Evolutionary conservation across 2,113 vertebrate species (phyloP).

Genomic region (Chlorodrepanis virens): DNA sequence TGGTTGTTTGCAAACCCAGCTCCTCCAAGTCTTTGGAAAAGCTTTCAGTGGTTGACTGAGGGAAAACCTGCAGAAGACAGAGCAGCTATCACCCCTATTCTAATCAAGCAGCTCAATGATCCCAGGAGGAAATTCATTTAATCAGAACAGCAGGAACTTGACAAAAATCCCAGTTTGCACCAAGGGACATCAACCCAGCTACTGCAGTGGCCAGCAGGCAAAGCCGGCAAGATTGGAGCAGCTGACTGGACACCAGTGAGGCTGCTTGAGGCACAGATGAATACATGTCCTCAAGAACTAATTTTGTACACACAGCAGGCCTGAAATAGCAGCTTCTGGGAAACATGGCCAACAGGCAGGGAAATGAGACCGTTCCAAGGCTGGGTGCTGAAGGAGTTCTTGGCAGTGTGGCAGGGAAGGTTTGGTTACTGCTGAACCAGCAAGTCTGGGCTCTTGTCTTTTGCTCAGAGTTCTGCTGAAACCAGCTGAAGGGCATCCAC

Average conservation of each 20-base stretch:
- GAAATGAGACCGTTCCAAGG: background rate
- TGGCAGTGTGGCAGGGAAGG: background rate
- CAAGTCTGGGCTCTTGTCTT: background rate
- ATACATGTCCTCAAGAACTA: background rate
- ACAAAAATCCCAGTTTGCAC: background rate
- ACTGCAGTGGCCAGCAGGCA: background rate
- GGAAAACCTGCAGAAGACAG: background rate
- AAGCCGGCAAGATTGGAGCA: background rate
- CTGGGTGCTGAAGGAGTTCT: background rate
- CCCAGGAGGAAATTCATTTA: background rate
- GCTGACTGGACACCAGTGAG: background rate
- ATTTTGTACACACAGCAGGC: background rate
- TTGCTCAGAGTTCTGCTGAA: background rate
- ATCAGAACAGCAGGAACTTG: background rate
- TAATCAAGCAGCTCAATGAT: background rate
- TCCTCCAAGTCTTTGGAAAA: background rate
- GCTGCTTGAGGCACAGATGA: background rate
- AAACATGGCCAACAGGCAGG: background rate
- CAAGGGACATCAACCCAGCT: background rate
- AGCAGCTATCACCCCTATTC: background rate
- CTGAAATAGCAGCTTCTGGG: background rate
- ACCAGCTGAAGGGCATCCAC: background rate
- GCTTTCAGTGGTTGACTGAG: background rate
- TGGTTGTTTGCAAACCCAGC: background rate
- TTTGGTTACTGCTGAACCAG: background rate